Conservation (phyloP, 2,888 invertebrate genomes). For the Drosophila helvetica region DNA sequence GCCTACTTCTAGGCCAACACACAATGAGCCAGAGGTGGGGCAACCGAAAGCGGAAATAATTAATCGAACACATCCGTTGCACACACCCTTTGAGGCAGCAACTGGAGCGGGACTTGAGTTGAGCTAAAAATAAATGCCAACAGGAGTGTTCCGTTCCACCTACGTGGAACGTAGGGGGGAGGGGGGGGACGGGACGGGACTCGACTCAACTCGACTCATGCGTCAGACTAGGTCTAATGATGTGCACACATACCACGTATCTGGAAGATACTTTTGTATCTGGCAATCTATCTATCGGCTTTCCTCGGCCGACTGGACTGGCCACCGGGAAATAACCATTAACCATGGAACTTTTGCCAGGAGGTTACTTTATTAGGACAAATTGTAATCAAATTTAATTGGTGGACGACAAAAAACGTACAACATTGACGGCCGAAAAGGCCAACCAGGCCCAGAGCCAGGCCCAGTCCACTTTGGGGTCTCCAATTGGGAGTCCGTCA, state of each 20-base stretch:
- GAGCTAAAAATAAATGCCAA: constrained; percentile 36
- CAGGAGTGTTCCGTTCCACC: constrained; percentile 18
- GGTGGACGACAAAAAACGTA: constrained; percentile 35
- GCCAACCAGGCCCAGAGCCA: constrained; percentile 11
- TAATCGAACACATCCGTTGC: constrained; percentile 48
- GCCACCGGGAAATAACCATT: too few relatives aligned
- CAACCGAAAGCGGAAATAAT: constrained; percentile 39
- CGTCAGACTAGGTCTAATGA: constrained; percentile 40
- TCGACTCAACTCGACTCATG: background rate
- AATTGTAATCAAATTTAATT: constrained; percentile 78
- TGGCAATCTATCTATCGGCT: constrained; percentile 50
- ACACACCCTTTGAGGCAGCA: constrained; percentile 43
- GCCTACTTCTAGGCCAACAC: constrained; percentile 19
- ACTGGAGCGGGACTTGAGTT: constrained; percentile 42
- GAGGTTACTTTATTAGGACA: constrained; percentile 34
- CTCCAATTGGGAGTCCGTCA: constrained; percentile 2
- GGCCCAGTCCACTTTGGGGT: background rate
- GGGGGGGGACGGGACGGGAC: too few relatives aligned
- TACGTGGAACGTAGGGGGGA: background rate
- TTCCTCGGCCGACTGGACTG: constrained; percentile 5
- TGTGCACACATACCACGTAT: constrained; percentile 10
- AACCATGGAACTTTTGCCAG: background rate
- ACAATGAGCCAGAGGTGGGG: background rate
- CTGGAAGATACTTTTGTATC: constrained; percentile 1
- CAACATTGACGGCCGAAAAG: constrained; percentile 11